Evolutionary conservation across 2,888 invertebrate genomes (phyloP), one percentile per base, ranked within the genome.

Genomic region (Agrilus mali): DNA sequence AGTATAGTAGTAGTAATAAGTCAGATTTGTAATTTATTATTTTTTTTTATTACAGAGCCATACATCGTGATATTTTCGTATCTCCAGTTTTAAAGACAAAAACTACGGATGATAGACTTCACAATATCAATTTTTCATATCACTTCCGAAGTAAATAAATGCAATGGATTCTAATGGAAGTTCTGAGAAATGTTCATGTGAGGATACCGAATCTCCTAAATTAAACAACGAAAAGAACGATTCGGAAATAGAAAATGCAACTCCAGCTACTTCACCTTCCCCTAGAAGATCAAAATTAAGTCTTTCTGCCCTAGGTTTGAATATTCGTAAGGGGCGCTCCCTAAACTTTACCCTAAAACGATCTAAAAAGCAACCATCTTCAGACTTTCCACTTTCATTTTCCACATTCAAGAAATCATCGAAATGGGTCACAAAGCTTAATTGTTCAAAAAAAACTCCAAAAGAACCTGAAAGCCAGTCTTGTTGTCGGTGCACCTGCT

Each of bases 401-500:
- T 8, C 27, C 27, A 27, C 27, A 27, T 27, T 27, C 10, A 27
- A 63, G 45, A 66, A 63, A 49, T 60, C 61, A 13, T 58, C 62
- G 7, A 65, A 64, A 53, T 67, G 66, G 66, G 56, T 59, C 27
- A 56, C 64, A 52, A 64, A 61, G 50, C 63, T 65, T 43, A 63
- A 59, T 44, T 65, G 59, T 45, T 52, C 60, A 22, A 66, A 63
- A 44, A 61, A 62, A 47, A 61, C 61, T 46, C 46, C 58, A 14
- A 63, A 63, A 42, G 49, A 36, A 17, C 38, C 42, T 16, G 47
- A 50, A 36, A 43, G 40, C 8, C 55, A 50, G 40, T 53, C 54
- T 33, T 64, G 64, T 53, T 66, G 65, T 44, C 60, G 59, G 45
- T 66, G 66, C 47, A 63, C 60, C 38, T 66, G 66, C 47, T 63